A percentile compares a stretch with the other conserved stretches of the same genome.
Conservation (phyloP, 2,113 vertebrate species). For the Alosa alosa region DNA sequence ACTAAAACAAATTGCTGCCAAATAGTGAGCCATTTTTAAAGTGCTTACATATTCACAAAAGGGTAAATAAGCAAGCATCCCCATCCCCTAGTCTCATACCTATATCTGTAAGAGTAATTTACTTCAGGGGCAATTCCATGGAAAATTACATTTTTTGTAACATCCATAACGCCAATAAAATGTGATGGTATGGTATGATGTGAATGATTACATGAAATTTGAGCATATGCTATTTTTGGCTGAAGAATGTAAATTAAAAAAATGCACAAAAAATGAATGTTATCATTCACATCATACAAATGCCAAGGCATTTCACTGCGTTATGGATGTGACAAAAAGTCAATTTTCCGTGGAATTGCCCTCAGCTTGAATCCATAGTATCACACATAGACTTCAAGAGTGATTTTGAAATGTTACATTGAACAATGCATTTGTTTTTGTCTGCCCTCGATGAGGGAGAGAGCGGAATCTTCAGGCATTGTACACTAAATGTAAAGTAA, state of each 20-base stretch:
- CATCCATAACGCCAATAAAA: too few species aligned
- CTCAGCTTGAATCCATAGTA: neutral
- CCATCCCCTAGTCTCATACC: neutral
- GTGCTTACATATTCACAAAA: neutral
- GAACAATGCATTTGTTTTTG: neutral
- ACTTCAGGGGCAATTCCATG: too few species aligned
- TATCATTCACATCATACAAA: too few species aligned
- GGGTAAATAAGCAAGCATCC: neutral
- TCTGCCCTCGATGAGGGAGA: neutral
- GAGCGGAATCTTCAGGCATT: neutral
- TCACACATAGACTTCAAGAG: neutral
- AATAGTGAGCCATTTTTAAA: constrained; percentile 2
- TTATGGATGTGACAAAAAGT: too few species aligned
- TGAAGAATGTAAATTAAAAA: too few species aligned
- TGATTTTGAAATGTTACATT: neutral
- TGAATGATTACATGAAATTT: too few species aligned
- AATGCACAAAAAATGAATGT: too few species aligned
- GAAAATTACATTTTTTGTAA: too few species aligned
- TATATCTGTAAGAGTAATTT: neutral
- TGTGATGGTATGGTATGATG: too few species aligned
- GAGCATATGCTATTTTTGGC: too few species aligned
- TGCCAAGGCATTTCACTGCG: too few species aligned
- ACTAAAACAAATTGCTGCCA: neutral
- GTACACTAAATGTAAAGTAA: neutral
- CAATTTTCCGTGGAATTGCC: too few species aligned